Percentiles rank a stretch among this genome's conserved stretches.
phyloP scores from a whole-genome alignment of 2,113 vertebrate genomes.

The Crotalus tigris region DNA sequence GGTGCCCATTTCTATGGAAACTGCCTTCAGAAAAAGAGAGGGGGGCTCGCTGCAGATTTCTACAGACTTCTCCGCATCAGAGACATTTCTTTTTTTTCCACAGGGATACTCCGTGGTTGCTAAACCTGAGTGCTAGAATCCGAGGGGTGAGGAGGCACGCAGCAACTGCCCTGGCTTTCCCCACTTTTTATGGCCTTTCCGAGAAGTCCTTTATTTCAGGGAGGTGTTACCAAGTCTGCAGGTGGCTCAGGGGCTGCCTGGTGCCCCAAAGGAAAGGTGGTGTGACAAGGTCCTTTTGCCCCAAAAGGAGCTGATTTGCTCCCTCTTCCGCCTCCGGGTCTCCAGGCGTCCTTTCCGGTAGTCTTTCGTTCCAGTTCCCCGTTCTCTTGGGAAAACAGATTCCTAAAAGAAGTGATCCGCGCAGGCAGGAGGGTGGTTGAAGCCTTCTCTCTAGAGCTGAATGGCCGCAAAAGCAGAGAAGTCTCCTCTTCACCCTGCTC shows the following conservation, averaged over 20 bases:
- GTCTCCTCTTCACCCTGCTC: neutral
- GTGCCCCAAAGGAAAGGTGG: neutral
- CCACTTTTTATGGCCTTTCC: neutral
- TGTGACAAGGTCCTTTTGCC: neutral
- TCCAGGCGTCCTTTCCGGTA: no score
- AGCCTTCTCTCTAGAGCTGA: neutral
- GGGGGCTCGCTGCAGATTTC: no score
- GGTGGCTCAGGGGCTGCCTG: neutral
- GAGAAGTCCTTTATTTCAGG: neutral
- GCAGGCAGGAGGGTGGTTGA: neutral
- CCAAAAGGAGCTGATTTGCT: neutral
- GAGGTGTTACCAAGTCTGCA: neutral
- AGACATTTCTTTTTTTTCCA: neutral
- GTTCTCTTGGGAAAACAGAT: neutral
- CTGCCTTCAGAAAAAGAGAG: neutral
- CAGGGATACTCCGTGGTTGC: neutral
- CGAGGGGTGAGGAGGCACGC: neutral
- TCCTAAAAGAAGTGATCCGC: neutral
- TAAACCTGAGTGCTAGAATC: neutral
- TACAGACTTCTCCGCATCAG: neutral
- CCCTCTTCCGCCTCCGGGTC: neutral
- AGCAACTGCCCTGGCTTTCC: no score
- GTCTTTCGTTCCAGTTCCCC: no score
- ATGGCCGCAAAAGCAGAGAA: neutral
- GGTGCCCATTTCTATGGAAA: neutral